phyloP scores from a whole-genome alignment of 2,113 vertebrate genomes.

The Proterorhinus semilunaris region DNA sequence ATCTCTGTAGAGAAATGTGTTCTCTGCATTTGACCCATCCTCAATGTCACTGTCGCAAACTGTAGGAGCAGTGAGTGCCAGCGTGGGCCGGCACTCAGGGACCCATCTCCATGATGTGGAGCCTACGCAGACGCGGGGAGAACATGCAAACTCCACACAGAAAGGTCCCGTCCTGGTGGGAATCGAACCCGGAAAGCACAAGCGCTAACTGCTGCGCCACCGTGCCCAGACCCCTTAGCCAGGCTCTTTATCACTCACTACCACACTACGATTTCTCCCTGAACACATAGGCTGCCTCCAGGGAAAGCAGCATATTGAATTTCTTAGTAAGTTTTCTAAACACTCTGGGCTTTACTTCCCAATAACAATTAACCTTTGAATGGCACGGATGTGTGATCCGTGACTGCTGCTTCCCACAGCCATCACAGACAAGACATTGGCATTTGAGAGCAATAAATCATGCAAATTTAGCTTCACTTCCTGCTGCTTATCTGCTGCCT shows the following conservation, averaged over 20 bases:
- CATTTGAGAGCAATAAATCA: conserved; percentile 49
- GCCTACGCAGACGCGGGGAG: too few relatives aligned
- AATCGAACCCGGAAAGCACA: too few relatives aligned
- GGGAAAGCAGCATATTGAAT: conserved; percentile 51
- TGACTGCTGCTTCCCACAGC: conserved; percentile 46
- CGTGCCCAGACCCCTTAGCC: not conserved
- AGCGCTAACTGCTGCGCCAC: too few relatives aligned
- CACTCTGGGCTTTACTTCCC: conserved; percentile 48
- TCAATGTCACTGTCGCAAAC: too few relatives aligned
- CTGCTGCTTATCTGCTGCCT: not conserved
- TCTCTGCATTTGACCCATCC: too few relatives aligned
- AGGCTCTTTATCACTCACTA: conserved; percentile 28
- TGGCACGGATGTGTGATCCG: conserved; percentile 53
- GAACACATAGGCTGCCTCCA: conserved; percentile 23
- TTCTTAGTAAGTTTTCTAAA: conserved; percentile 49
- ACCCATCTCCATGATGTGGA: too few relatives aligned
- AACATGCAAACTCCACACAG: too few relatives aligned
- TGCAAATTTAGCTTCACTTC: not conserved
- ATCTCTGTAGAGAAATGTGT: too few relatives aligned
- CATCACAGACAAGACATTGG: conserved; percentile 46
- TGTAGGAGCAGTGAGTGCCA: too few relatives aligned
- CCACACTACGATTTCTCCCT: conserved; percentile 19
- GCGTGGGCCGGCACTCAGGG: too few relatives aligned
- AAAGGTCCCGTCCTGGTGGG: too few relatives aligned
- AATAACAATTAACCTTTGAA: conserved; percentile 67